These are phyloP conservation scores for Sterrhoptilus dennistouni DNA, from an alignment of 2,113 vertebrate genomes.

Conservation along the genomic window DNA sequence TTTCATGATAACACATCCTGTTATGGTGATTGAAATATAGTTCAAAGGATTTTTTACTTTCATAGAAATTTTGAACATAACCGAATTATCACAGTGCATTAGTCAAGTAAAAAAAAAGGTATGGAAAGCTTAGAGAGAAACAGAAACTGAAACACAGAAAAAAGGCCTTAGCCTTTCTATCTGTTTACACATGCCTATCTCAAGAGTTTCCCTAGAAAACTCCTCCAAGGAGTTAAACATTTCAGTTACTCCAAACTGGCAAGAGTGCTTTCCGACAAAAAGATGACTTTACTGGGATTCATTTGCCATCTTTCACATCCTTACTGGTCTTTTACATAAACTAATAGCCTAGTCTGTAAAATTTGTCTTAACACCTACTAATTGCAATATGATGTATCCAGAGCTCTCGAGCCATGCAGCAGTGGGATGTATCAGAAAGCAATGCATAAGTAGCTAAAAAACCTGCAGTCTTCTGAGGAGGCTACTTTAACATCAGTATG, in stretches of 20 bases:
- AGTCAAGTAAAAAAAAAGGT: neutral
- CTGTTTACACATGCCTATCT: neutral
- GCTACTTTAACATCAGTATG: neutral
- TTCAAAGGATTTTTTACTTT: neutral
- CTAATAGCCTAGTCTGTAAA: accelerated
- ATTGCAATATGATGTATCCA: neutral
- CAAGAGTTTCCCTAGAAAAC: neutral
- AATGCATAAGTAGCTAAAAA: neutral
- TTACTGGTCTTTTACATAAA: neutral
- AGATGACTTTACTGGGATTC: neutral
- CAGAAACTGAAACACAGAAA: accelerated
- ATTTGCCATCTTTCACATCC: neutral
- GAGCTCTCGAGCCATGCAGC: neutral
- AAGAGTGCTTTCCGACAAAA: neutral
- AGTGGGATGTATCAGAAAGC: neutral
- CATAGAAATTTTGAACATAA: neutral
- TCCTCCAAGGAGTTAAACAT: neutral
- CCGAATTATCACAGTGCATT: neutral
- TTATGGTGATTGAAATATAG: neutral
- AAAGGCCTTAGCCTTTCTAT: neutral
- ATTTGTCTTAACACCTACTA: neutral
- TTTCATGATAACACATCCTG: accelerated
- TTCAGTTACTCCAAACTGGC: neutral
- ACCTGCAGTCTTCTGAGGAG: neutral
- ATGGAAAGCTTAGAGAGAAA: neutral